Evolutionary conservation across 2,888 invertebrate genomes (phyloP).

Genomic region (Aporophyla lueneburgensis): DNA sequence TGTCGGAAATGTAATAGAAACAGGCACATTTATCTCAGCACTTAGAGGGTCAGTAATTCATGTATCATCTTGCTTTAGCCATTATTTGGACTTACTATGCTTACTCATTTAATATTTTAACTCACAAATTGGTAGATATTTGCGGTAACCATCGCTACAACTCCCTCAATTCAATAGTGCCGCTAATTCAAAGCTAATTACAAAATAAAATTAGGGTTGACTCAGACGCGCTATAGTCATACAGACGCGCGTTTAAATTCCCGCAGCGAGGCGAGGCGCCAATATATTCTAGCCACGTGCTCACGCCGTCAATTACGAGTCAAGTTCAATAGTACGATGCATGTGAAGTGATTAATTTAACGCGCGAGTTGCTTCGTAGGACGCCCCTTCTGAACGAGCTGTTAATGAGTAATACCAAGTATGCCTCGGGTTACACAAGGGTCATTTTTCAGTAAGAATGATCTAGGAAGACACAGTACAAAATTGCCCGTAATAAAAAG

Average conservation of each 20-base stretch:
- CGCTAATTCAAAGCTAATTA: background rate
- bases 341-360: constrained; percentile 30
- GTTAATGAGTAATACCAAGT: background rate
- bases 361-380: background rate
- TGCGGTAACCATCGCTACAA: background rate
- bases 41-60: background rate
- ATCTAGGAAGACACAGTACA: too few relatives aligned
- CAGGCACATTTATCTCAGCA: background rate
- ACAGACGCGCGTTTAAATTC: constrained; percentile 8
- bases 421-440: background rate
- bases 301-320: constrained; percentile 23
- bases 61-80: background rate
- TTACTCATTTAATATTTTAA: background rate
- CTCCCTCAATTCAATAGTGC: background rate
- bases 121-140: background rate
- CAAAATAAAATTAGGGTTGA: background rate
- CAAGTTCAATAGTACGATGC: constrained; percentile 35
- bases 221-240: background rate
- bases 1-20: background rate
- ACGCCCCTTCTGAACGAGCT: background rate
- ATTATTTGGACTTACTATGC: background rate
- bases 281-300: constrained; percentile 17
- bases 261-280: background rate
- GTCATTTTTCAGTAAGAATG: background rate
- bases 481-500: too few relatives aligned